Base-by-base conservation (phyloP, 1,140 invertebrate species). In the Drosophila navojoa region DNA sequence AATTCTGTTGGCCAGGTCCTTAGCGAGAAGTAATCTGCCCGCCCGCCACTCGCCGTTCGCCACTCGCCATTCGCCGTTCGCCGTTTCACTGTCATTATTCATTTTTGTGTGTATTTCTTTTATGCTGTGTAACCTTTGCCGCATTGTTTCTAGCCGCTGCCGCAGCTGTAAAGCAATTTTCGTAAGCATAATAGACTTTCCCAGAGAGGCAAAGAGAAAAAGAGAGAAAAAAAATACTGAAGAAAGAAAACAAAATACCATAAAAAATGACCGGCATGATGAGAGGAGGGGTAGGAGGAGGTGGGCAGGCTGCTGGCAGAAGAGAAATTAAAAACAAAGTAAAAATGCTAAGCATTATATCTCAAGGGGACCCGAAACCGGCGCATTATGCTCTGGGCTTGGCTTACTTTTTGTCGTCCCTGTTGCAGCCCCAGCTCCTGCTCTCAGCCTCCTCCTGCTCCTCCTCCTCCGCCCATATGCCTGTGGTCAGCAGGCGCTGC, bases 131-230 rank as follows among this genome's bases (percentile, higher is more conserved):
- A 87, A 87, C 79, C 82, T 85, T 86, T 79, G 69, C 71, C 82
- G 84, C 84, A 79, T 86, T 86, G 82, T 86, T 86, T 86, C 59
- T 75, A 58, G 72, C 54, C 59, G 58, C 71, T 40, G 67, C 67
- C 75, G 75, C 81, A 76, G 69, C 81, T 81, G 82, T 87, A 86
- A 87, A 86, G 82, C 82, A 86, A 86, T 86, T 86, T 86, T 86
- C 79, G 76, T 77, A 79, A 82, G 79, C 76, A 86, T 86, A 86
- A 86, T 86, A 87, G 82, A 86, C 84, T 82, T 81, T 80, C 61
- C 77, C 79, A 60, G 76, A 58, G 42, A 19, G 22, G 32, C 32
- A 2, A 32, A 32, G 62, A 74, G 75, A 70, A 58, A 71, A 54
- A 70, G 50, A 29, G 0, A 29, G 5, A 29, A 29, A 29, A 32